Evolutionary conservation across 2,797 vertebrate species (phyloP).

Genomic region (Gallinago nigripennis): DNA sequence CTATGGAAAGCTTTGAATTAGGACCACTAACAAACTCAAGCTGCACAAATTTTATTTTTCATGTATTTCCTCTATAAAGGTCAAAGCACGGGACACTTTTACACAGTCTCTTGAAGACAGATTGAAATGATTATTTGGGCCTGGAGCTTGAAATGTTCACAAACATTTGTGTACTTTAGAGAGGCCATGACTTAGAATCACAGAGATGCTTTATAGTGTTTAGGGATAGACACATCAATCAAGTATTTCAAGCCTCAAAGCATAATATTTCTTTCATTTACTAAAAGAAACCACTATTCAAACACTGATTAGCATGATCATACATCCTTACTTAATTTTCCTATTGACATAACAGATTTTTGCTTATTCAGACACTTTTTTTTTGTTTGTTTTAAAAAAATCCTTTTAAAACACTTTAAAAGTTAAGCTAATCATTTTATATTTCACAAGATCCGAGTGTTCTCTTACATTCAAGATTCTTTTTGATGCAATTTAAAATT

Average conservation of each 20-base stretch:
- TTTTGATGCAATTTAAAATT: slow-evolving; percentile 46
- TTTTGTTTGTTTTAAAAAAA: neutral
- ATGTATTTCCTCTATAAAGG: neutral
- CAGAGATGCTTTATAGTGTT: neutral
- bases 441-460: neutral
- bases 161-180: neutral
- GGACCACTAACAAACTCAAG: neutral
- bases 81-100: neutral
- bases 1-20: neutral
- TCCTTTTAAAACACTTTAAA: neutral
- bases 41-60: neutral
- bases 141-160: neutral
- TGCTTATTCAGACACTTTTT: neutral
- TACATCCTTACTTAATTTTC: neutral
- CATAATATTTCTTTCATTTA: neutral
- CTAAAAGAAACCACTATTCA: neutral
- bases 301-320: neutral
- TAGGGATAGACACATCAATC: neutral
- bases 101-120: neutral
- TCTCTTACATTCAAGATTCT: neutral
- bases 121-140: neutral
- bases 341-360: neutral
- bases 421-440: slow-evolving; percentile 1
- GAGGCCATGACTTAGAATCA: neutral
- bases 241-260: neutral